Base-by-base conservation (phyloP, 2,888 invertebrate genomes). In the Sisyra nigra region DNA sequence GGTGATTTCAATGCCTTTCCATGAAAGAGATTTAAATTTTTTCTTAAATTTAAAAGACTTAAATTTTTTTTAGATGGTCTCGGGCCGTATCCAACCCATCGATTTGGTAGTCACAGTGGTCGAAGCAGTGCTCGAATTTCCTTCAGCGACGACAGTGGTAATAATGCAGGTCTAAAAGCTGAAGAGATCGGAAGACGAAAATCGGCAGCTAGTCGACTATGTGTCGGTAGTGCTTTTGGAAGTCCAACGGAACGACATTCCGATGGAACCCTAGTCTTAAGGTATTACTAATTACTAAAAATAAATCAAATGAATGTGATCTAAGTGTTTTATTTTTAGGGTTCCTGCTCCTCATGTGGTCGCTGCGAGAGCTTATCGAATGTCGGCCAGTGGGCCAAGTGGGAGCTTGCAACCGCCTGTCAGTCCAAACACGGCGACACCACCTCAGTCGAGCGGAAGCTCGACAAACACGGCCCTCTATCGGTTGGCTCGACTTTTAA, bases 251-350 rank as follows among this genome's bases (percentile, higher is more conserved):
- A 71, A 51, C 60, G 69, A 33, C 63, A 66, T 48, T 59, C 69
- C 3, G 71, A 79, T 57, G 76, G 79, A 10, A 69, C 69, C 5
- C 61, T 76, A 10, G 66, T 72, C 14, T 63, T 80, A 18, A 72
- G 77, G 79, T 78, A 50, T 59, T 24, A n/a, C n/a, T n/a, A n/a
- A n/a, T n/a, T n/a, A n/a, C n/a, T n/a, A n/a, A n/a, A n/a, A n/a
- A n/a, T n/a, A n/a, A n/a, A n/a, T n/a, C n/a, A 36, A 9, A 7
- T 4, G 13, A 7, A 14, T 36, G 13, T 11, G 8, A 32, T 5
- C 3, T 38, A 38, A 9, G n/a, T 38, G 9, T 10, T 38, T 38
- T 11, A 17, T 19, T 15, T 9, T 29, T 49, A 71, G 71, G 53
- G 71, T 72, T 47, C 72, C 72, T 31, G 68, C 71, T 7, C 71